phyloP scores from a whole-genome alignment of 2,888 invertebrate genomes.

The Polyploca ridens region DNA sequence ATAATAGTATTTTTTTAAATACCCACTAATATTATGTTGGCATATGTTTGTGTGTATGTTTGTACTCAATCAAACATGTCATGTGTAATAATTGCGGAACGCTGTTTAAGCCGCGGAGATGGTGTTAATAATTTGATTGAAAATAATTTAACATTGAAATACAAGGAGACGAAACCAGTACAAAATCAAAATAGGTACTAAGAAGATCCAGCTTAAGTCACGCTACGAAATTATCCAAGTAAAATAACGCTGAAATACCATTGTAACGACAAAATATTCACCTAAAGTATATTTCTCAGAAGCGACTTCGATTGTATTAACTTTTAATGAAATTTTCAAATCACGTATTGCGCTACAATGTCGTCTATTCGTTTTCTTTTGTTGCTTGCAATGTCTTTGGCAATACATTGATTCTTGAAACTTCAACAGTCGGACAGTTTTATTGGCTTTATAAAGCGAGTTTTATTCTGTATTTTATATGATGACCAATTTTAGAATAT shows the following conservation, averaged over 20 bases:
- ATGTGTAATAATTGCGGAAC: neutral
- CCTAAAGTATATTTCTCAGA: slow-evolving; percentile 9
- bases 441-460: neutral
- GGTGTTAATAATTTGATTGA: too few relatives aligned
- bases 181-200: too few relatives aligned
- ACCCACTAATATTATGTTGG: too few relatives aligned
- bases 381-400: slow-evolving; percentile 10
- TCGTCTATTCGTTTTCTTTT: slow-evolving; percentile 25
- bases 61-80: too few relatives aligned
- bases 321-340: slow-evolving; percentile 40
- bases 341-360: slow-evolving; percentile 28
- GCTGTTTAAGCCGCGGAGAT: too few relatives aligned
- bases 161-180: too few relatives aligned
- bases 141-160: too few relatives aligned
- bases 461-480: neutral
- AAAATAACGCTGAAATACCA: slow-evolving; percentile 3
- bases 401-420: slow-evolving; percentile 7
- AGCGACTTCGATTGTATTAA: slow-evolving; percentile 23
- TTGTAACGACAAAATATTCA: neutral
- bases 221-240: neutral
- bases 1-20: too few relatives aligned
- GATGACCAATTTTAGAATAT: neutral
- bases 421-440: slow-evolving; percentile 10
- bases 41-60: too few relatives aligned
- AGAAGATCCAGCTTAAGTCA: too few relatives aligned